phyloP scores from a whole-genome alignment of 2,113 vertebrate genomes.

The Corydoras maculifer region DNA sequence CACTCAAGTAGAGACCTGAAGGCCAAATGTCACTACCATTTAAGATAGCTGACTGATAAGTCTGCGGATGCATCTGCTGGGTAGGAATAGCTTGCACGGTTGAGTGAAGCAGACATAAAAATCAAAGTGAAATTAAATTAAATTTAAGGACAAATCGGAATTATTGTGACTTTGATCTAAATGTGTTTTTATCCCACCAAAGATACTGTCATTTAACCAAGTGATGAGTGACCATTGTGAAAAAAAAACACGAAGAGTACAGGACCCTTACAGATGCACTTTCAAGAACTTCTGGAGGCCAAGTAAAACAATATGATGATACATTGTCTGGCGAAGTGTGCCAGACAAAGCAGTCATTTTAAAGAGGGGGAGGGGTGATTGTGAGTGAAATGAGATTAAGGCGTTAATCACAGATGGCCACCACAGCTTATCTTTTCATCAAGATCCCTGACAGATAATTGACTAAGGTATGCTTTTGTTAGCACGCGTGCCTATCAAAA shows the following conservation, averaged over 20 bases:
- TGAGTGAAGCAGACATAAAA: too few relatives aligned
- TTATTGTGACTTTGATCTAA: constrained; percentile 3
- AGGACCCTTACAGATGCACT: neutral
- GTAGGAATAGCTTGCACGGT: too few relatives aligned
- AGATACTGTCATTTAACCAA: constrained; percentile 12
- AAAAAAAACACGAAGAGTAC: neutral
- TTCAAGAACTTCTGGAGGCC: constrained; percentile 18
- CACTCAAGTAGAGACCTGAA: neutral
- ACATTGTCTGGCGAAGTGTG: constrained; percentile 24
- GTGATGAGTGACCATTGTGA: constrained; percentile 13
- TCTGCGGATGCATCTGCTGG: too few relatives aligned
- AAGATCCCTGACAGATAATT: constrained; percentile 48
- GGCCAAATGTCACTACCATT: constrained; percentile 7
- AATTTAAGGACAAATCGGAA: too few relatives aligned
- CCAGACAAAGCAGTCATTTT: constrained; percentile 41
- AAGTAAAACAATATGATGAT: constrained; percentile 29
- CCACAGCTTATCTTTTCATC: constrained; percentile 63
- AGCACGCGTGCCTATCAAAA: constrained; percentile 67
- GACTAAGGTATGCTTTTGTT: constrained; percentile 62
- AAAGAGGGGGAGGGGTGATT: neutral
- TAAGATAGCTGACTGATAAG: neutral
- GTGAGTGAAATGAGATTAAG: constrained; percentile 51
- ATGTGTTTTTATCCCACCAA: constrained; percentile 16
- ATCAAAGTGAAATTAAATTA: too few relatives aligned
- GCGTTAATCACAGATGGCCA: constrained; percentile 71